Base-by-base conservation (phyloP, 1,140 invertebrate species). In the Macrostomum lignano region DNA sequence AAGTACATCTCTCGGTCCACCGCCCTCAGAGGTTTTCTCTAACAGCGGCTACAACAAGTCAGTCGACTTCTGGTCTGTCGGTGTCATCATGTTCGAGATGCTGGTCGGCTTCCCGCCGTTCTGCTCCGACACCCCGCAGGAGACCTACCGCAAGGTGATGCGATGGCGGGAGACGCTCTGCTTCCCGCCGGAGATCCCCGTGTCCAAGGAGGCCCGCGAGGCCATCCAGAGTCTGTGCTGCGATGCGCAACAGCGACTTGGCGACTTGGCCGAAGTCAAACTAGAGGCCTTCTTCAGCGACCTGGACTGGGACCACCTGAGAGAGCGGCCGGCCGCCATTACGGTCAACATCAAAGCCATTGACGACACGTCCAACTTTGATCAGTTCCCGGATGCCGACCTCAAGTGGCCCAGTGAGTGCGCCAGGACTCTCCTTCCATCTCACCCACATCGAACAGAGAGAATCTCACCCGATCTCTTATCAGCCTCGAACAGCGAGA, bases 61-160 rank as follows among this genome's bases (percentile, higher is more conserved):
- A 31, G 94, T 86, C 49, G 91, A 98, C 61, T 98, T 84, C 76
- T 98, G 88, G 91, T 91, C 81, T 33, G 63, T 98, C 28, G 91
- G 91, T 25, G 88, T 98, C 28, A 96, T 96, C 42, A 96, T 98
- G 88, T 98, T 93, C 59, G 91, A 98, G 65, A 98, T 98, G 91
- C 65, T 98, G 34, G 96, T 98, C 61, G 86, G 72, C 25, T 96
- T 94, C 61, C 88, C 91, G 39, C 88, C 88, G 23, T 98, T 98
- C 58, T 96, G 88, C 56, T 91, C 82, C 21, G 88, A 96, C 59
- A 94, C 86, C 49, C 84, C 88, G 9, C 82, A 94, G 59, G 91
- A 96, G 61, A 96, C 88, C n/a, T 96, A 98, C 61, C 68, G 77
- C 32, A 98, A 98, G 66, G 84, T 98, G 29, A 93, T 96, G 77